A percentile compares a stretch with the other conserved stretches of the same genome.
Conservation (phyloP, 2,113 vertebrate genomes). For the Odontophorus gujanensis region DNA sequence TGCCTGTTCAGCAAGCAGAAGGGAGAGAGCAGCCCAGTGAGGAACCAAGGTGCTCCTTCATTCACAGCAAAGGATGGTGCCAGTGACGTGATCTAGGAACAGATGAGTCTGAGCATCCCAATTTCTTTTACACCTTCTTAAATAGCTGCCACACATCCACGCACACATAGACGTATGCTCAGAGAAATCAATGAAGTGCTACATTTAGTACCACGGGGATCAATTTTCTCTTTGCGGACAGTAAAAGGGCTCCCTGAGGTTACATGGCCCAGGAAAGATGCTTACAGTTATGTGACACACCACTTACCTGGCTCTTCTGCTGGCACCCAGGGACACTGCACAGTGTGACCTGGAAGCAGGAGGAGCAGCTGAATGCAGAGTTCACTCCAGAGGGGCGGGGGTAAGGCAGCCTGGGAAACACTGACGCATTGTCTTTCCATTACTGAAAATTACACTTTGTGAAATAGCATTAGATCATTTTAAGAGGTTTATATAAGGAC, state of each 20-base stretch:
- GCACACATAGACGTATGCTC: rapidly evolving
- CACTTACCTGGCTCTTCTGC: neutral
- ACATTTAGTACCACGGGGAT: neutral
- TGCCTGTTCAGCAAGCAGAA: neutral
- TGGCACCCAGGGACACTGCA: neutral
- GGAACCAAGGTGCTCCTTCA: neutral
- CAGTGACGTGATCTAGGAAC: neutral
- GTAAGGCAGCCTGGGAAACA: slow-evolving; percentile 52
- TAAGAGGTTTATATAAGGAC: slow-evolving; percentile 65
- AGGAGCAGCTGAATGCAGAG: neutral
- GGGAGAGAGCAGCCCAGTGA: neutral
- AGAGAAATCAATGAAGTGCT: neutral
- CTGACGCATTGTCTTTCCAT: slow-evolving; percentile 72
- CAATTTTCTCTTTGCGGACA: neutral
- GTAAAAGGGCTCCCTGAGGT: neutral
- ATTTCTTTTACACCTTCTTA: neutral
- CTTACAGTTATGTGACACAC: neutral
- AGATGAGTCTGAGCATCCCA: neutral
- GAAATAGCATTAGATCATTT: slow-evolving; percentile 65
- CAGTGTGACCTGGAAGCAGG: rapidly evolving
- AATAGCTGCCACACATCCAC: neutral
- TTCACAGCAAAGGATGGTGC: neutral
- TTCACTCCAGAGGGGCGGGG: slow-evolving; percentile 25
- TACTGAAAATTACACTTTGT: slow-evolving; percentile 67
- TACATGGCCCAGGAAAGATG: neutral